Evolutionary conservation across 1,140 invertebrate species (phyloP).

Genomic region (Hylyphantes graminicola): DNA sequence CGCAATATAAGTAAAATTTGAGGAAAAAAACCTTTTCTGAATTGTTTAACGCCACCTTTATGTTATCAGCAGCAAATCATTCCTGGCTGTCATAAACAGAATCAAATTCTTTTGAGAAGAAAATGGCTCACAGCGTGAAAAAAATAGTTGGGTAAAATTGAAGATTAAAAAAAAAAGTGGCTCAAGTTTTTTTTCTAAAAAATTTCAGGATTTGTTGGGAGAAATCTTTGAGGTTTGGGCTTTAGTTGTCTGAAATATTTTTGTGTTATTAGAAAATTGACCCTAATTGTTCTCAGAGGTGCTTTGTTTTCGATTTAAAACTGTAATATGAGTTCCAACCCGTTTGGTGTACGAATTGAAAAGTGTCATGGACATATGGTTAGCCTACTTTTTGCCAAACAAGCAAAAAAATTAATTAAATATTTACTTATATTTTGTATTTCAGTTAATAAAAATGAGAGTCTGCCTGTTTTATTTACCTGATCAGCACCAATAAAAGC

Average conservation of each 20-base stretch:
- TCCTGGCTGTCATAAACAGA: slow-evolving; percentile 28
- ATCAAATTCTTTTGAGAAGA: slow-evolving; percentile 18
- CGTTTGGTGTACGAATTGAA: slow-evolving; percentile 20
- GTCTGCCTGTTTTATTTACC: too few relatives aligned
- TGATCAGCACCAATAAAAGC: too few relatives aligned
- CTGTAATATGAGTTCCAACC: slow-evolving; percentile 7
- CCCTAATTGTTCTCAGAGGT: slow-evolving; percentile 3
- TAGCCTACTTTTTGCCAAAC: neutral
- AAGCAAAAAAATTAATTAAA: neutral
- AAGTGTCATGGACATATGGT: slow-evolving; percentile 19
- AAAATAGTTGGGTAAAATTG: neutral
- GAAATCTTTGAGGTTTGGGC: too few relatives aligned
- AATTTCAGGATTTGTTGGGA: too few relatives aligned
- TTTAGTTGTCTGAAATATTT: too few relatives aligned
- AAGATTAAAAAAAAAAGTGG: neutral
- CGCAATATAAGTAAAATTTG: neutral
- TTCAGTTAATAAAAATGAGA: too few relatives aligned
- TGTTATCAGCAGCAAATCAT: slow-evolving; percentile 25
- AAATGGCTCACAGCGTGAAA: slow-evolving; percentile 17
- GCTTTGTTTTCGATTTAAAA: slow-evolving; percentile 6
- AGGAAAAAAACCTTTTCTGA: neutral
- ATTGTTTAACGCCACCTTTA: slow-evolving; percentile 7
- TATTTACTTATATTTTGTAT: neutral
- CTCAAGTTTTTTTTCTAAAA: neutral
- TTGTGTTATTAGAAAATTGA: neutral